Evolutionary conservation across 2,797 vertebrate species (phyloP).

Genomic region (Pachyuromys duprasi): DNA sequence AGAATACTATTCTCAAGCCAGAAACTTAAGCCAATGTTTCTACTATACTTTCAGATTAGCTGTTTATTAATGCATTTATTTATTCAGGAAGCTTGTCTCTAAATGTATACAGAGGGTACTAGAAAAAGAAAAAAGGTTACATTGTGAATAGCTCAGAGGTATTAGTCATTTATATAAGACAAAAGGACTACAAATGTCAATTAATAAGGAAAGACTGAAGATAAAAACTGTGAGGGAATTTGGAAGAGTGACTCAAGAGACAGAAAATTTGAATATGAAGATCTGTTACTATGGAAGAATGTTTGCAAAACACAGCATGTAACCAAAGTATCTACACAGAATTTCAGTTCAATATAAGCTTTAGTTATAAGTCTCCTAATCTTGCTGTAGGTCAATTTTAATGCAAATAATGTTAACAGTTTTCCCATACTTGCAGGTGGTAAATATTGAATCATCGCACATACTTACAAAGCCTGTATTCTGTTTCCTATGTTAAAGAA

Average conservation of each 20-base stretch:
- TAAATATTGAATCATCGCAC: background rate
- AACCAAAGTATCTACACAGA: background rate
- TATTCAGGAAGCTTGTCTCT: conserved; percentile 17
- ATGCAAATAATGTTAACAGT: background rate
- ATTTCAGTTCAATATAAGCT: background rate
- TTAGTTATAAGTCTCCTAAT: background rate
- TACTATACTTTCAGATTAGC: background rate
- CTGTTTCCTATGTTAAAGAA: conserved; percentile 13
- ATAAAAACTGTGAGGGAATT: background rate
- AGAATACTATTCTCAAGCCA: background rate
- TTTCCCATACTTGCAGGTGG: background rate
- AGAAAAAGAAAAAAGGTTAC: background rate
- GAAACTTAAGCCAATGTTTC: background rate
- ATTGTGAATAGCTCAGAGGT: background rate
- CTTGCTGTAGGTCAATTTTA: background rate
- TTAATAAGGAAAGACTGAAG: conserved; percentile 15
- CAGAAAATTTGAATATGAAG: background rate
- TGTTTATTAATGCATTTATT: background rate
- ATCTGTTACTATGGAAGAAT: background rate
- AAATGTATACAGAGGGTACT: background rate
- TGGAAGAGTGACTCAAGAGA: background rate
- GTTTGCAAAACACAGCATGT: background rate
- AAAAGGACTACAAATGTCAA: background rate
- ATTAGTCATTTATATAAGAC: conserved; percentile 20
- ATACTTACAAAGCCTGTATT: rapidly evolving